A percentile compares a stretch with the other conserved stretches of the same genome.
phyloP scores from a whole-genome alignment of 2,888 invertebrate species.

The Rugalucina vietnamica region DNA sequence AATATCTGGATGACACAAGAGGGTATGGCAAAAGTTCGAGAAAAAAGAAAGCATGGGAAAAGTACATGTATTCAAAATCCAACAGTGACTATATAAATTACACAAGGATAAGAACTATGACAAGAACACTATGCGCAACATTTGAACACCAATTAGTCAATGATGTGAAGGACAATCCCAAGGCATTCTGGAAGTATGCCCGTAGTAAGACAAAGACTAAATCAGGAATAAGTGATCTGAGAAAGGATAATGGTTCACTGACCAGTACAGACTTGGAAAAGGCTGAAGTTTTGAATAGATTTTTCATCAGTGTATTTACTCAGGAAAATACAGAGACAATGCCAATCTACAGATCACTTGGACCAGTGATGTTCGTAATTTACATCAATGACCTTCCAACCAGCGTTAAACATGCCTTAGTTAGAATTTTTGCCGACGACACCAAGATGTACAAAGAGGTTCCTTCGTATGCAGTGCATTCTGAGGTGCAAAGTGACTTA shows the following conservation, averaged over 20 bases:
- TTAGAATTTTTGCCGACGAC: too few species aligned
- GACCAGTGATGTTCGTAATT: too few species aligned
- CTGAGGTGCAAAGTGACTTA: too few species aligned
- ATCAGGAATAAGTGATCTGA: background rate
- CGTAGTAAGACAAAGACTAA: background rate
- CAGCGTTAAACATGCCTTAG: too few species aligned
- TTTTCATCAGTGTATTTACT: background rate
- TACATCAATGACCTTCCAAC: too few species aligned
- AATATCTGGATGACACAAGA: too few species aligned
- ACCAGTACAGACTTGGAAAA: background rate
- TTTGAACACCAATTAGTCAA: background rate
- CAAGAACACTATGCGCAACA: background rate
- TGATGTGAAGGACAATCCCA: background rate
- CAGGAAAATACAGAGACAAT: background rate
- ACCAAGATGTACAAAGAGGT: too few species aligned
- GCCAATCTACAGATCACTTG: too few species aligned
- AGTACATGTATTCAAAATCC: too few species aligned
- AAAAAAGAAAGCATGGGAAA: too few species aligned
- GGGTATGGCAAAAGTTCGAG: too few species aligned
- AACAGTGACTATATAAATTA: background rate
- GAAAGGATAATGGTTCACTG: background rate
- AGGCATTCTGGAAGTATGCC: background rate
- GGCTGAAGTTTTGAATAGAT: background rate
- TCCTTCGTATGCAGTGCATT: too few species aligned
- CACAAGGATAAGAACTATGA: background rate